A percentile compares a stretch with the other conserved stretches of the same genome.
Conservation (phyloP, 92 coral and sea anemone species). For the Epizoanthus rinbou region DNA sequence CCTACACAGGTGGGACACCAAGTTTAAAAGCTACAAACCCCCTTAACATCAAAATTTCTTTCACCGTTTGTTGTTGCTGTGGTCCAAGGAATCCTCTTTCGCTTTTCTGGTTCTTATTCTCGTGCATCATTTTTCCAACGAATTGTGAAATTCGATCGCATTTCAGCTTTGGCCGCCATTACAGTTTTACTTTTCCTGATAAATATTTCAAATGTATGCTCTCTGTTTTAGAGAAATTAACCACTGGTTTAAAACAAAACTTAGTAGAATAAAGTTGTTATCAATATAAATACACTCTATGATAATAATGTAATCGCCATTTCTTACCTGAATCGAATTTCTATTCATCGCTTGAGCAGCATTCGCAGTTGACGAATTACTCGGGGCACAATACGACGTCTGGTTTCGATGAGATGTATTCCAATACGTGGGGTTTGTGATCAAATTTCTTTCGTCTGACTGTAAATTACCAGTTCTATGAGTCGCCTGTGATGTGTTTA, state of each 20-base stretch:
- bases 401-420: conserved; percentile 42
- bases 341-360: conserved; percentile 70
- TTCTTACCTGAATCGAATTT: conserved; percentile 80
- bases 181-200: conserved; percentile 60
- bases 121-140: conserved; percentile 44
- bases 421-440: conserved; percentile 53
- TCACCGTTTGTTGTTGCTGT: conserved; percentile 1
- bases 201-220: conserved; percentile 87
- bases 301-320: conserved; percentile 33
- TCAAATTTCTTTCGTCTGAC: conserved; percentile 81
- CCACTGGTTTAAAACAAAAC: conserved; percentile 22
- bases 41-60: conserved; percentile 55
- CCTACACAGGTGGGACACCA: conserved; percentile 75
- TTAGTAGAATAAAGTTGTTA: conserved; percentile 13
- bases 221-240: conserved; percentile 37
- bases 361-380: conserved; percentile 59
- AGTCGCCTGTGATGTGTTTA: conserved; percentile 65
- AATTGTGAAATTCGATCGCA: conserved; percentile 84
- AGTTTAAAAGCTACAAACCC: conserved; percentile 64
- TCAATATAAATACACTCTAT: conserved; percentile 50
- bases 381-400: conserved; percentile 54
- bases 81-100: conserved; percentile 38
- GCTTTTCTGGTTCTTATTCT: conserved; percentile 10
- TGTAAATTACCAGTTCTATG: conserved; percentile 69
- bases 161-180: conserved; percentile 88